Percentiles rank a stretch among this genome's conserved stretches.
Conservation (phyloP, 1,140 invertebrate species). For the Nylanderia fulva region DNA sequence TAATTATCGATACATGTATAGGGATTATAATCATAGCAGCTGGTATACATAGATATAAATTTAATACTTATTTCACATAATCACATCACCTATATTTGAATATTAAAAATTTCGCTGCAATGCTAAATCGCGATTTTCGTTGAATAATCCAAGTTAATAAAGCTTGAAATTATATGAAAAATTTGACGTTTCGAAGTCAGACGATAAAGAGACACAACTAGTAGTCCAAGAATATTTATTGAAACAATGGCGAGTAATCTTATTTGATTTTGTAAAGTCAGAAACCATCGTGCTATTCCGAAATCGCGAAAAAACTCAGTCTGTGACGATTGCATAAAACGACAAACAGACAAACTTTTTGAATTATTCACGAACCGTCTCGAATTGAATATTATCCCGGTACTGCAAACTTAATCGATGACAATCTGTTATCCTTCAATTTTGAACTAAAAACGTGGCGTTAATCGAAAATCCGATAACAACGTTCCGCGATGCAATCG, state of each 20-base stretch:
- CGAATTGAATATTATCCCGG: conserved; percentile 25
- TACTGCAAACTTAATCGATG: conserved; percentile 27
- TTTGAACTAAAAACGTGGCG: conserved; percentile 22
- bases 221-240: background rate
- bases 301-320: conserved; percentile 29
- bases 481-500: conserved; percentile 9
- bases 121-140: background rate
- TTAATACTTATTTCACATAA: background rate
- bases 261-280: background rate
- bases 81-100: background rate
- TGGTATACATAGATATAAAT: background rate
- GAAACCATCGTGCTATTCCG: background rate
- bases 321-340: conserved; percentile 3
- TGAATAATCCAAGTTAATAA: background rate
- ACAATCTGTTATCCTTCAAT: conserved; percentile 50
- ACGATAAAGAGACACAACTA: background rate
- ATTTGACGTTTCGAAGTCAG: conserved; percentile 4
- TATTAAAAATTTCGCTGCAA: background rate
- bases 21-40: background rate
- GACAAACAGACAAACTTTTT: conserved; percentile 28
- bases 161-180: background rate
- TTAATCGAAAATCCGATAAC: conserved; percentile 47
- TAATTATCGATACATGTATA: background rate
- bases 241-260: background rate
- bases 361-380: conserved; percentile 31